Evolutionary conservation across 2,888 invertebrate genomes (phyloP).

Genomic region (Nematopogon swammerdamellus): DNA sequence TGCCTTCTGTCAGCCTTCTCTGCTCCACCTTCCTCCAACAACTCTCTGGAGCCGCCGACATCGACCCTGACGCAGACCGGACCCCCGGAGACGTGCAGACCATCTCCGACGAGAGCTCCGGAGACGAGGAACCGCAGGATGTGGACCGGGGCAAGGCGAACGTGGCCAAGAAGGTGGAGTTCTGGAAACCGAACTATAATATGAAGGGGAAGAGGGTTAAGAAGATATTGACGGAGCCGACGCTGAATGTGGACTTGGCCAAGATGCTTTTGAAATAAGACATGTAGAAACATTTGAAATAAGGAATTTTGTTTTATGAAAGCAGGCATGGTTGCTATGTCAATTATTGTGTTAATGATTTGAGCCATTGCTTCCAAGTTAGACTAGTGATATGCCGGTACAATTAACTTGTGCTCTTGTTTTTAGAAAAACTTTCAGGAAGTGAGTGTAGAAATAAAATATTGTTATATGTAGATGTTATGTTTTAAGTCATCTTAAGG

Average conservation of each 20-base stretch:
- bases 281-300: no score
- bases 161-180: conserved; percentile 23
- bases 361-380: no score
- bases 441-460: no score
- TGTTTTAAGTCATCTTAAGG: no score
- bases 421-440: no score
- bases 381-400: no score
- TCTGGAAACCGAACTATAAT: conserved; percentile 40
- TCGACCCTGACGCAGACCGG: not conserved
- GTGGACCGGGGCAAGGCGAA: conserved; percentile 17
- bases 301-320: no score
- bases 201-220: conserved; percentile 43
- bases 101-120: conserved; percentile 26
- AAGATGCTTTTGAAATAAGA: not conserved
- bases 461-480: no score
- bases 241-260: not conserved
- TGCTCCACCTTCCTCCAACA: conserved; percentile 40
- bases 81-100: conserved; percentile 11
- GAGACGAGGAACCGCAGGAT: conserved; percentile 30
- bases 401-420: no score
- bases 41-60: conserved; percentile 31
- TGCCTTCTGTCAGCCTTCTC: conserved; percentile 38
- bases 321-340: no score
- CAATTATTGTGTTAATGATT: no score
- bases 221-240: conserved; percentile 30